Evolutionary conservation across 2,888 invertebrate genomes (phyloP).

Genomic region (Synergus itoensis): DNA sequence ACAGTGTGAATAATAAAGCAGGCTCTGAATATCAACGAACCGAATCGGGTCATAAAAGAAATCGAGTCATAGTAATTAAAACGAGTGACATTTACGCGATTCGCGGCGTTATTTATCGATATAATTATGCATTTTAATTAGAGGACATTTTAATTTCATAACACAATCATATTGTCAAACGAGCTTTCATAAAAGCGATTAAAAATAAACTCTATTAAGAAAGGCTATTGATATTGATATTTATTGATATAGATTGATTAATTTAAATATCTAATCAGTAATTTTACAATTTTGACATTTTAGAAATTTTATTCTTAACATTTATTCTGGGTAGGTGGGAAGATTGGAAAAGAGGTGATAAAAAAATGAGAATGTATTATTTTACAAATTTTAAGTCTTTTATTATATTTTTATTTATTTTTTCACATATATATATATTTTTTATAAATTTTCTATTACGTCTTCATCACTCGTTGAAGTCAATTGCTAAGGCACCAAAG

Average conservation of each 20-base stretch:
- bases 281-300: too few species aligned
- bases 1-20: not conserved
- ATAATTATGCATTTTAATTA: not conserved
- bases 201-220: not conserved
- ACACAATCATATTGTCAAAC: not conserved
- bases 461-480: constrained; percentile 29
- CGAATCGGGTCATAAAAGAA: not conserved
- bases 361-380: too few species aligned
- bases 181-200: not conserved
- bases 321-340: too few species aligned
- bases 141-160: not conserved
- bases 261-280: not conserved
- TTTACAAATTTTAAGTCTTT: too few species aligned
- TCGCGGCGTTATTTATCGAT: not conserved
- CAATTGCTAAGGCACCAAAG: constrained; percentile 57
- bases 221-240: not conserved
- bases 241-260: not conserved
- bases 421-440: too few species aligned
- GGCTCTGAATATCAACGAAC: not conserved
- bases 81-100: not conserved
- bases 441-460: not conserved
- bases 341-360: too few species aligned
- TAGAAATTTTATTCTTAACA: too few species aligned
- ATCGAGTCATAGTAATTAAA: not conserved
- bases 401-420: too few species aligned